Conservation (phyloP, 2,797 vertebrate species). For the Macrochelys suwanniensis region DNA sequence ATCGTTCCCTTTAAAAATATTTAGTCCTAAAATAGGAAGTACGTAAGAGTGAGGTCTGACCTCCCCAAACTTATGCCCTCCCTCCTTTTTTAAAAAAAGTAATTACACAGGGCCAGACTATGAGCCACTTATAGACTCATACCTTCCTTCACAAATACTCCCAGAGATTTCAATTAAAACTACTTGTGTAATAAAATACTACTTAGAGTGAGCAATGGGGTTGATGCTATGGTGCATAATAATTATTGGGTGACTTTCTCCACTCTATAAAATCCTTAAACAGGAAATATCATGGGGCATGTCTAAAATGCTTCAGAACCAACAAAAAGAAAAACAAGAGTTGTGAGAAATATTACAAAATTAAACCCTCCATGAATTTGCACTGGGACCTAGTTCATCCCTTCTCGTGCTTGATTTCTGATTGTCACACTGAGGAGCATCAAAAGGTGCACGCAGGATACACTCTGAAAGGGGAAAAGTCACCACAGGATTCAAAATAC, state of each 20-base stretch:
- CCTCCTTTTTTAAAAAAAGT: background rate
- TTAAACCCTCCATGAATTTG: background rate
- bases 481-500: background rate
- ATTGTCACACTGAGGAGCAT: background rate
- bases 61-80: background rate
- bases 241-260: background rate
- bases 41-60: background rate
- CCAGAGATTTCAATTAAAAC: background rate
- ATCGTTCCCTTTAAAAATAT: background rate
- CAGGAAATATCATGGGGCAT: background rate
- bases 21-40: background rate
- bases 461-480: background rate
- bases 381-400: background rate
- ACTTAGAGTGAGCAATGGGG: background rate
- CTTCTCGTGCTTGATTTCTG: background rate
- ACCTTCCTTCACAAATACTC: background rate
- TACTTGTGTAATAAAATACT: background rate
- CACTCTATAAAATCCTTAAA: background rate
- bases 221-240: background rate
- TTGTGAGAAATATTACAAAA: background rate
- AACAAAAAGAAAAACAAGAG: background rate
- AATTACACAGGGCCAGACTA: background rate
- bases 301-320: background rate
- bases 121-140: background rate
- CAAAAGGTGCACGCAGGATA: background rate